These are phyloP conservation scores for Rutpela maculata DNA, from an alignment of 2,888 invertebrate genomes.

Conservation along the genomic window DNA sequence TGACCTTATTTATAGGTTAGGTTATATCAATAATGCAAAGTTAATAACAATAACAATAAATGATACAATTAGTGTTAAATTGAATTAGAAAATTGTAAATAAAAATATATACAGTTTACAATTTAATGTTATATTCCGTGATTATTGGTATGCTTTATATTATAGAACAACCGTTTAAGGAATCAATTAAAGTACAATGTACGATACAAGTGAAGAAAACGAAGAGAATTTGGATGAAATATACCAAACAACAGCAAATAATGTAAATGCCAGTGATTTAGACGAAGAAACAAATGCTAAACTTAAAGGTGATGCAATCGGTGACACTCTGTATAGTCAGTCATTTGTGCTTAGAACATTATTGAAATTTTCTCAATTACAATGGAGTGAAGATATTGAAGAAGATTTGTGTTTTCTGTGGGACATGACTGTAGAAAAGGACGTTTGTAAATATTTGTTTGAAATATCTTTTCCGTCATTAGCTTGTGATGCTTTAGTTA, in stretches of 20 bases:
- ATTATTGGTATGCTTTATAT: too few relatives aligned
- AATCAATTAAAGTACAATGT: constrained; percentile 2
- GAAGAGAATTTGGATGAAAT: not conserved
- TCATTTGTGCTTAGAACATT: constrained; percentile 83
- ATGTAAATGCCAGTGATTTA: constrained; percentile 62
- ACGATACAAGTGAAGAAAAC: not conserved
- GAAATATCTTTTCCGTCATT: constrained; percentile 82
- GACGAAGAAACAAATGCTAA: constrained; percentile 72
- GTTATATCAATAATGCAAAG: too few relatives aligned
- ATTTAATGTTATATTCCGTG: too few relatives aligned
- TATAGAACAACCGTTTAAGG: not conserved
- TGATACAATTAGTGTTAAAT: too few relatives aligned
- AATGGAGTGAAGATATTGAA: constrained; percentile 80
- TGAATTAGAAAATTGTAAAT: too few relatives aligned
- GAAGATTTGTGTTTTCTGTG: constrained; percentile 86
- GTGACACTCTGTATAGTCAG: constrained; percentile 87
- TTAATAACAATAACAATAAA: too few relatives aligned
- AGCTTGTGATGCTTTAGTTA: constrained; percentile 77
- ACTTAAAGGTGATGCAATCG: constrained; percentile 86
- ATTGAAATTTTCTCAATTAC: constrained; percentile 78
- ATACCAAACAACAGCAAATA: constrained; percentile 32
- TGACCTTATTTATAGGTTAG: too few relatives aligned
- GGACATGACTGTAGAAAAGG: constrained; percentile 90
- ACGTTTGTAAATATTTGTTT: constrained; percentile 83
- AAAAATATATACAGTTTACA: too few relatives aligned